phyloP scores from a whole-genome alignment of 2,113 vertebrate genomes.

The Gallinago paraguaiae region DNA sequence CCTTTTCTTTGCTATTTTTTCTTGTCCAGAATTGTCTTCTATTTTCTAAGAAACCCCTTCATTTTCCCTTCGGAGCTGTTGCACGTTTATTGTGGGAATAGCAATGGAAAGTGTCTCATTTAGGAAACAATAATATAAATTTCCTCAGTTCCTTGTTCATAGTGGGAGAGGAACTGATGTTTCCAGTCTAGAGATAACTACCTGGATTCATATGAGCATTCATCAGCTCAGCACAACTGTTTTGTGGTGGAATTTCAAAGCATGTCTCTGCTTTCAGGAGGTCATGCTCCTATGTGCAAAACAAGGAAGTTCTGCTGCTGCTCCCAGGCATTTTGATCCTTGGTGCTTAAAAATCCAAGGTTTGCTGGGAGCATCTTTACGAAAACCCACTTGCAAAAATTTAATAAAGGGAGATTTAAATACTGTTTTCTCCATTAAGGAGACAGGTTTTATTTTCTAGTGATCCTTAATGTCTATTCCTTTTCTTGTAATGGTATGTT shows the following conservation, averaged over 20 bases:
- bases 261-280: neutral
- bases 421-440: neutral
- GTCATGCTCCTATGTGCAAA: rapidly evolving
- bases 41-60: neutral
- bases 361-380: neutral
- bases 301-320: rapidly evolving
- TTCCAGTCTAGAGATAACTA: neutral
- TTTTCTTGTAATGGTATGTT: neutral
- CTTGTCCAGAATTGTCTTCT: neutral
- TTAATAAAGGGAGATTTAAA: neutral
- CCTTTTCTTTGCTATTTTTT: neutral
- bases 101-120: neutral
- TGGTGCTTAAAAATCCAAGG: neutral
- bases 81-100: rapidly evolving
- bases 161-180: neutral
- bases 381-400: neutral
- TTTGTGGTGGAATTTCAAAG: neutral
- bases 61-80: neutral
- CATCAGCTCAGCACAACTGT: neutral
- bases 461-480: neutral
- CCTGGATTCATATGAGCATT: neutral
- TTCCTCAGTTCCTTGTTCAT: neutral
- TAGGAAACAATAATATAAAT: neutral
- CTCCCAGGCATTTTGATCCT: neutral
- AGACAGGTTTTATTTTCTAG: neutral